Percentiles rank a stretch among this genome's conserved stretches.
phyloP scores from a whole-genome alignment of 2,113 vertebrate genomes.

The Neomonachus schauinslandi region DNA sequence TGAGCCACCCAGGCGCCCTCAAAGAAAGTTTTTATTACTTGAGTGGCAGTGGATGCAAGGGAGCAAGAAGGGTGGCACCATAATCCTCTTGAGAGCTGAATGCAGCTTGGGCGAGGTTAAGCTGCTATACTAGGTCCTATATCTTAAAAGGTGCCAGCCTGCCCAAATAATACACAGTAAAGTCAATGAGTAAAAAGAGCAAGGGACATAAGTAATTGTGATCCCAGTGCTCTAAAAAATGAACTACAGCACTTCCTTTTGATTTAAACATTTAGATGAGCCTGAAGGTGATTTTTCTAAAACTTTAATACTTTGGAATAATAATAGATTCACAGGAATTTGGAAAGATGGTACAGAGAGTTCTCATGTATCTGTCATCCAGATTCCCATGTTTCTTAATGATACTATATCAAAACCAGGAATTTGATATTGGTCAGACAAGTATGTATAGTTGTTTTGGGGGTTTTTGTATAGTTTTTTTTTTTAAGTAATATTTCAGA shows the following conservation, averaged over 20 bases:
- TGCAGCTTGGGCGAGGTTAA: too few relatives aligned
- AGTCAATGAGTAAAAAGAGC: constrained; percentile 76
- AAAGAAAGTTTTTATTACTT: not conserved
- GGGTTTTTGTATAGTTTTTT: too few relatives aligned
- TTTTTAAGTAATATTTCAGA: not conserved
- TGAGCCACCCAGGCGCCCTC: too few relatives aligned
- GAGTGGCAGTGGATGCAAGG: not conserved
- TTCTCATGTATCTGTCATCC: not conserved
- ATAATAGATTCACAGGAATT: not conserved
- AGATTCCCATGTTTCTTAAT: not conserved
- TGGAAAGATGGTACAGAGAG: not conserved
- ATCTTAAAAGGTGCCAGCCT: not conserved
- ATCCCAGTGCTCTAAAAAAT: constrained; percentile 57
- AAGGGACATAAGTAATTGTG: constrained; percentile 67
- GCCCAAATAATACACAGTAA: constrained; percentile 54
- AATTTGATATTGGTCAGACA: not conserved
- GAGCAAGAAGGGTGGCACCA: not conserved
- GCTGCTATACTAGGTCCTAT: not conserved
- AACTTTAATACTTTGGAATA: not conserved
- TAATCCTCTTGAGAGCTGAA: not conserved
- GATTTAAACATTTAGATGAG: not conserved
- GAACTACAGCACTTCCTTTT: constrained; percentile 52
- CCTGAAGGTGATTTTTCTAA: not conserved
- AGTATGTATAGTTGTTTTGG: too few relatives aligned
- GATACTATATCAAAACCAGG: not conserved